Percentiles rank a stretch among this genome's conserved stretches.
These are phyloP conservation scores for Hycleus cichorii DNA, from an alignment of 1,140 invertebrate species.

Conservation along the genomic window DNA sequence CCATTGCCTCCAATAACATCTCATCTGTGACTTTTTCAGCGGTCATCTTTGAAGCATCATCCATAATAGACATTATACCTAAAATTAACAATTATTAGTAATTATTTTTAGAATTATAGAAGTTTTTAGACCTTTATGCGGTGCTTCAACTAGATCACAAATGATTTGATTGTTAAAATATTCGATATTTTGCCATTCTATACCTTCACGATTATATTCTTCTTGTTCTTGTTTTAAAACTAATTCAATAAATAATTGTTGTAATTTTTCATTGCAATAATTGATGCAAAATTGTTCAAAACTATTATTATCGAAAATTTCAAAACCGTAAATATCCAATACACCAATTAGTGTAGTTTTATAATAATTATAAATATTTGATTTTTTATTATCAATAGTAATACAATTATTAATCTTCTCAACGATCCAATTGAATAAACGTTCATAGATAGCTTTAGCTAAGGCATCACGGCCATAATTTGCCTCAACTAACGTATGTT, in stretches of 20 bases:
- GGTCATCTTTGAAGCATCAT: conserved; percentile 84
- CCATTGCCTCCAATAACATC: conserved; percentile 89
- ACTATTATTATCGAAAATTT: conserved; percentile 92
- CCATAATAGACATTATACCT: conserved; percentile 79
- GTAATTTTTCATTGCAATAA: conserved; percentile 95
- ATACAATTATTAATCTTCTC: conserved; percentile 81
- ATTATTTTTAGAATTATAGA: too few relatives aligned
- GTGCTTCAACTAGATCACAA: conserved; percentile 85
- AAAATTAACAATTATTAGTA: neutral
- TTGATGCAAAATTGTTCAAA: conserved; percentile 96
- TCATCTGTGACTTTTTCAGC: conserved; percentile 89
- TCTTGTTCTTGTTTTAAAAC: conserved; percentile 95
- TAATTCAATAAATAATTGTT: conserved; percentile 93
- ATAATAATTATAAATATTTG: conserved; percentile 48
- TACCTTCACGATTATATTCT: conserved; percentile 87
- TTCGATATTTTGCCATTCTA: conserved; percentile 82
- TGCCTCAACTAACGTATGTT: conserved; percentile 76
- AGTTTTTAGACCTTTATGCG: conserved; percentile 61
- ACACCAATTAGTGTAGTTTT: conserved; percentile 87
- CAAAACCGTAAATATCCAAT: conserved; percentile 95
- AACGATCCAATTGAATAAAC: conserved; percentile 90
- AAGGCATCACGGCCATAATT: conserved; percentile 88
- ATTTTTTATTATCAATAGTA: conserved; percentile 46
- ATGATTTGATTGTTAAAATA: conserved; percentile 93
- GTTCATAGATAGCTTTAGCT: conserved; percentile 89